Evolutionary conservation across 2,797 vertebrate species (phyloP).

Genomic region (Gadopsis bispinosus): DNA sequence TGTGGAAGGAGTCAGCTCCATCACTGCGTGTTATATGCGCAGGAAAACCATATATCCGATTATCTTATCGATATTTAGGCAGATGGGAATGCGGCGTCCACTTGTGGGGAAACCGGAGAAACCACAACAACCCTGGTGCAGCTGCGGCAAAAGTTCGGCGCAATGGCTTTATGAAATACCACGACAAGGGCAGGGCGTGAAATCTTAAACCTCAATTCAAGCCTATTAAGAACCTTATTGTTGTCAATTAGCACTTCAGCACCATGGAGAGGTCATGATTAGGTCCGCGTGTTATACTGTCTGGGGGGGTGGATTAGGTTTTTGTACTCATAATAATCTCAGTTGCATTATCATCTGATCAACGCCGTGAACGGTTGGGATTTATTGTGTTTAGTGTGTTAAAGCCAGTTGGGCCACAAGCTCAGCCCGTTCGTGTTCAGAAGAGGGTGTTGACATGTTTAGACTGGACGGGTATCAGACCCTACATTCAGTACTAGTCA

Average conservation of each 20-base stretch:
- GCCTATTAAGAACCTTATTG: conserved; percentile 6
- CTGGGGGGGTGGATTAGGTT: conserved; percentile 14
- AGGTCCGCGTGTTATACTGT: conserved; percentile 16
- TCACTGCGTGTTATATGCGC: conserved; percentile 34
- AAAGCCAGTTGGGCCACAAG: conserved; percentile 5
- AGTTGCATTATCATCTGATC: conserved; percentile 30
- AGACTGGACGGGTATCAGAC: conserved; percentile 43
- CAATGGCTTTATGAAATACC: conserved; percentile 56
- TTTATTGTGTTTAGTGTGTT: conserved; percentile 23
- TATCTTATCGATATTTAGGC: conserved; percentile 59
- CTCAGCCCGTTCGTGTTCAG: conserved; percentile 35
- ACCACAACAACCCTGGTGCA: conserved; percentile 78
- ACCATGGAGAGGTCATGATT: conserved; percentile 78
- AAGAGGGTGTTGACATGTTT: conserved; percentile 63
- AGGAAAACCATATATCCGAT: conserved; percentile 48
- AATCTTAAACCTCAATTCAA: neutral
- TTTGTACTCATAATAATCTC: conserved; percentile 36
- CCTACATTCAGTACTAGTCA: conserved; percentile 9
- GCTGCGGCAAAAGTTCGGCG: conserved; percentile 80
- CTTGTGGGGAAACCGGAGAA: conserved; percentile 48
- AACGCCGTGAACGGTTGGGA: neutral
- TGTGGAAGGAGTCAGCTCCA: conserved; percentile 17
- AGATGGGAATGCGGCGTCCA: conserved; percentile 69
- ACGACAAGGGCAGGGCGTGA: conserved; percentile 53
- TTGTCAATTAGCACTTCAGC: conserved; percentile 68